Conservation (phyloP, 2,888 invertebrate genomes). For the Drosophila austrosaltans region DNA sequence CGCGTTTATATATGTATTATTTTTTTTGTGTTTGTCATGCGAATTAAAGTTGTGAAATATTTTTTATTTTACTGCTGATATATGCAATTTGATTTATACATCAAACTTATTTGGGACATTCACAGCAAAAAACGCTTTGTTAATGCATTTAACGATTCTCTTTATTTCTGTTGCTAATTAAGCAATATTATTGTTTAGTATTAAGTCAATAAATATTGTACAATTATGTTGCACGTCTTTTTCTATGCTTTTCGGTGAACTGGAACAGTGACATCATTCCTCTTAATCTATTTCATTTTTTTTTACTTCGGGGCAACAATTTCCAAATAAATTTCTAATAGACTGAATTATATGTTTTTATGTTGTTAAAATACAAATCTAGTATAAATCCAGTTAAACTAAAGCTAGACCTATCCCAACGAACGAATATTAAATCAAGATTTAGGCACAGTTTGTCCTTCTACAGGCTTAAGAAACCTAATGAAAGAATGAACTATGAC, state of each 20-base stretch:
- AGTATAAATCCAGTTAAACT: no score
- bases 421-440: no score
- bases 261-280: no score
- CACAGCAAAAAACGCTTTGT: not conserved
- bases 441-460: no score
- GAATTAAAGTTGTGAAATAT: slow-evolving; percentile 62
- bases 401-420: no score
- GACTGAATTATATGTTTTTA: no score
- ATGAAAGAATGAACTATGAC: no score
- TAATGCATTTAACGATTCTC: slow-evolving; percentile 7
- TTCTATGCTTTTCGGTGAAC: not conserved
- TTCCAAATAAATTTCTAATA: no score
- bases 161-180: slow-evolving; percentile 6
- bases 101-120: slow-evolving; percentile 12
- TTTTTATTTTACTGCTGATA: slow-evolving; percentile 45
- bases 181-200: not conserved
- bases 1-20: not conserved
- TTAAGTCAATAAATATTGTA: not conserved
- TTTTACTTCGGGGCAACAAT: no score
- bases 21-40: slow-evolving; percentile 59
- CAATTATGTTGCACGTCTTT: not conserved
- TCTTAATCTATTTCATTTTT: no score
- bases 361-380: no score
- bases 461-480: no score
- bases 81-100: slow-evolving; percentile 39